Evolutionary conservation across 2,797 vertebrate genomes (phyloP), one percentile per base, ranked within the genome.

Genomic region (Phataginus tricuspis): DNA sequence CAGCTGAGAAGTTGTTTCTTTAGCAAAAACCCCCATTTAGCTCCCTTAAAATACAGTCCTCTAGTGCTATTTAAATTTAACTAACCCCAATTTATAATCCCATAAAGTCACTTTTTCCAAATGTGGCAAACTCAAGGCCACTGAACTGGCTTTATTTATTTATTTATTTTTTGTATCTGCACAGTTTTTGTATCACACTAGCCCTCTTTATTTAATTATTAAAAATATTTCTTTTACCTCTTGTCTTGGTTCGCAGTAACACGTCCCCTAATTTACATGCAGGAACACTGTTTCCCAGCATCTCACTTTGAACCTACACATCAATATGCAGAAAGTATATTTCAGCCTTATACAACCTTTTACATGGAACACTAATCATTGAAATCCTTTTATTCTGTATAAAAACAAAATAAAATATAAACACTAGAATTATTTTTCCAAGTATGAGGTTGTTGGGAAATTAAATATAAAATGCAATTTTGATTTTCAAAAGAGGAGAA

Each of bases 351-450:
- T 98, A 96, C 97, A 98, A 98, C 97, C 98, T 98, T 99, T 99
- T 99, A 98, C 99, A 99, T 98, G 97, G 98, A 98, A 98, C 94
- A 97, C 98, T 98, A 98, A 98, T 98, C 98, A 98, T 98, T 98
- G 98, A 98, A 98, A 98, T 99, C 99, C 99, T 99, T 99, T 98
- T 99, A 99, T 99, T 98, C 98, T 99, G 98, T 99, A 99, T 99
- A 97, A 98, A 98, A 95, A 94, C 57, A 94, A 99, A 98, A 97
- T 92, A 88, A 96, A 96, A 98, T 98, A 98, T 98, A 98, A 98
- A 98, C 98, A 98, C 96, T 97, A 97, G 97, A 98, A 98, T 98
- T 97, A 98, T 97, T 98, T 98, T 97, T 98, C 96, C 98, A 98
- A 98, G 74, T 86, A 87, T 80, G 59, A 83, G 83, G 93, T 98